Base-by-base conservation (phyloP, 2,113 vertebrate genomes). In the Ptyas mucosa region DNA sequence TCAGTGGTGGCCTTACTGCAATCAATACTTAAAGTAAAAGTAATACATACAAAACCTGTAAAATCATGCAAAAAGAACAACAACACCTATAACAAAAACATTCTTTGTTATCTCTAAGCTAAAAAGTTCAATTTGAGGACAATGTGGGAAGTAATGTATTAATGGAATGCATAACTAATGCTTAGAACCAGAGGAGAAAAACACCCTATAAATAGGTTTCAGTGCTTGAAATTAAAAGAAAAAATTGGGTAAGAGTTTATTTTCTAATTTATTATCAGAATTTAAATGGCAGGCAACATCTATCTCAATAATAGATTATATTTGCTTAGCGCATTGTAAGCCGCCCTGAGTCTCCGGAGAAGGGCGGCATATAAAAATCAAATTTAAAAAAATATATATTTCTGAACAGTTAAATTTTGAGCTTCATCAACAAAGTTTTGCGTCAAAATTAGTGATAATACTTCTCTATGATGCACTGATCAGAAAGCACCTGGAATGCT, bases 1-100 rank as follows among this genome's bases (percentile, higher is more conserved):
- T 69, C 89, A 75, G 94, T 94, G 93, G 64, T 61, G 94, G 55
- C 57, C 23, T 87, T n/a, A 54, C 0, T 3, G 6, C 51, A 93
- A 94, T 87, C 87, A 95, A 29, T 87, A 91, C 89, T 75, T 94
- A 88, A 75, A 23, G 43, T 49, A 29, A 23, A 15, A 29, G 21
- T 54, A 58, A 54, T 4, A 93, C 61, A 88, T 29, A 15, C 21
- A 90, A 58, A 93, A 43, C 29, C 92, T 87, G 23, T 53, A 92
- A 64, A 92, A 64, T 58, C 58, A 52, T 34, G 20, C 91, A 91
- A 75, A 51, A 58, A 87, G 9, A 86, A 39, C 1, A 12, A 8
- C 4, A 51, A 52, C 11, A 43, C 52, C 52, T n/a, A 58, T 8
- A 61, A 87, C 53, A 87, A 91, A 91, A 91, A 34, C 24, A 21